Evolutionary conservation across 2,888 invertebrate species (phyloP), one percentile per base, ranked within the genome.

Genomic region (Polydrusus cervinus): DNA sequence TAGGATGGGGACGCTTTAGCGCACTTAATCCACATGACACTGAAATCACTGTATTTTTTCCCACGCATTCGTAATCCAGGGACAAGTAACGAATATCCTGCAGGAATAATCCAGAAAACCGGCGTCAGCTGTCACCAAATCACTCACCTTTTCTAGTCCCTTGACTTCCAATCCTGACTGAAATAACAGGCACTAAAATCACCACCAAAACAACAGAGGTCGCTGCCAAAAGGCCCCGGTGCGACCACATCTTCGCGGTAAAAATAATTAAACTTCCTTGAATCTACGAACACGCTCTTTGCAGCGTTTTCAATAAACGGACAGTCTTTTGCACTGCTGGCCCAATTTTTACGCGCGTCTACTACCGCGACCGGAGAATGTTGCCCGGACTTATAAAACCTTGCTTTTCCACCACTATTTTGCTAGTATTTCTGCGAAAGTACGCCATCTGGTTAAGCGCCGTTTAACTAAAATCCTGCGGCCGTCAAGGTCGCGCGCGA

Each of bases 341-440:
- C 89, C 89, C 90, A 90, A 90, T 89, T 90, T 90, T 90, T 90
- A 89, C 88, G 90, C 89, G 89, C 88, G 72, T 75, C 78, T 69
- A 78, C 89, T 80, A 80, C 79, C 78, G 78, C 80, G 76, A 71
- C 88, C 88, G 88, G 88, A 87, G 88, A 88, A 89, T 89, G 87
- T 89, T 89, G 89, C 89, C 89, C 87, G 89, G 89, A 89, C 89
- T 90, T 90, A 90, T 90, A 90, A 90, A 90, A 90, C 90, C 90
- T 90, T 90, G 90, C 78, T 57, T 73, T 78, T 14, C 78, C 76
- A 78, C 78, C 75, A 78, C 78, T 73, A 67, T 74, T 69, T 64
- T 55, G 65, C 55, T 47, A 25, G 69, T 69, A 64, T 69, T 55
- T 64, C 70, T 74, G 71, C 61, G 71, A 75, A 75, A 75, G 75